Evolutionary conservation across 1,140 invertebrate genomes (phyloP), one percentile per base, ranked within the genome.

Genomic region (Lucilia sericata): DNA sequence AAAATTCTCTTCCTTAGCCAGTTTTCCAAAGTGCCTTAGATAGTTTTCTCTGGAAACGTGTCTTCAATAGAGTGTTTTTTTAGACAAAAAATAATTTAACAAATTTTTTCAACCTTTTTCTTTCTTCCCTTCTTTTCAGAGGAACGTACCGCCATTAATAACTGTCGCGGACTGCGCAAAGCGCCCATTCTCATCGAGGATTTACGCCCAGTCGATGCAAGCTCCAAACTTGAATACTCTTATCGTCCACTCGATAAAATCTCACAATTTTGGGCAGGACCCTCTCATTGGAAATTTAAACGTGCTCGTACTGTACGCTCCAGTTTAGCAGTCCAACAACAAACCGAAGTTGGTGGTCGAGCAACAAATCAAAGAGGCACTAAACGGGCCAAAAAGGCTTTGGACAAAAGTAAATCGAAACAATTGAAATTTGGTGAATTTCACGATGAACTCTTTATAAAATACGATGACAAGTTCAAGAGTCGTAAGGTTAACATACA

Each of bases 231-330:
- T 14, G 90, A 91, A 84, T 91, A 91, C 82, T 91, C 90, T 5
- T 91, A 91, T 80, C 85, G 90, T 2, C 90, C 90, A 4, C 86
- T 91, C 81, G 90, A 91, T 82, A 87, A 91, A 83, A 91, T 91
- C 12, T 89, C 88, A 36, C 88, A 90, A 76, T 91, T 91, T 70
- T 91, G 90, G 90, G 90, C 90, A 1, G 90, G 90, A 3, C 90
- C 90, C 14, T 91, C 90, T 1, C 88, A 91, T 83, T 91, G 90
- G 90, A 91, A 91, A 85, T 91, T 91, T 25, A 89, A 88, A 74
- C 85, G 88, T 3, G 47, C 84, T 0, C 87, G 89, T 0, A 83
- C 84, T 4, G 86, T 86, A 10, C 86, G 10, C 10, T 87, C 87
- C 0, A 85, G 76, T 19, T 36, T 21, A 25, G 10, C 74, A 47